Percentiles rank a stretch among this genome's conserved stretches.
Conservation (phyloP, 2,888 invertebrate genomes). For the Hyalella azteca region DNA sequence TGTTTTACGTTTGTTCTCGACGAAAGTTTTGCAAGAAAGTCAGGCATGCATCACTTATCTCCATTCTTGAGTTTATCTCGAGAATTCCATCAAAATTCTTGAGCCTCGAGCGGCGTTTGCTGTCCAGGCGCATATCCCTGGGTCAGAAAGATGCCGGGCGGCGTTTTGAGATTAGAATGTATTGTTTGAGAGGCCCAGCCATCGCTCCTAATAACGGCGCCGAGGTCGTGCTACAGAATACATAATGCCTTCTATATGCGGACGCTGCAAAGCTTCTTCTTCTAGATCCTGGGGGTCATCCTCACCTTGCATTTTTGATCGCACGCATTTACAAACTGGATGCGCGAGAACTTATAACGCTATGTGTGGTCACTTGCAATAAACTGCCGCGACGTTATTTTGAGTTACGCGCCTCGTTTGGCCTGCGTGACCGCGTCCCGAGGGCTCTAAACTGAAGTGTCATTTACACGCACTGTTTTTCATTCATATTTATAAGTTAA, state of each 20-base stretch:
- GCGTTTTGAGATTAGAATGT: conserved; percentile 34
- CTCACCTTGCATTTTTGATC: background rate
- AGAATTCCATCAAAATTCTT: conserved; percentile 32
- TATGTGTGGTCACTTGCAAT: no score
- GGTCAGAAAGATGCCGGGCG: conserved; percentile 30
- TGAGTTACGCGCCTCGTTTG: no score
- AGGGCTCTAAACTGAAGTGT: no score
- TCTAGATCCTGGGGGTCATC: background rate
- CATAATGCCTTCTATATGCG: conserved; percentile 18
- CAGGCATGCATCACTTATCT: background rate
- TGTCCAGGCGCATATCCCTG: conserved; percentile 10
- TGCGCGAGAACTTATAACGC: no score
- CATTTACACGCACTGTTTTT: no score
- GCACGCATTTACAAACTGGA: background rate
- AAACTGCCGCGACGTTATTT: no score
- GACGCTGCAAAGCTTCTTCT: conserved; percentile 7
- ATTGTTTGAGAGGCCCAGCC: conserved; percentile 34
- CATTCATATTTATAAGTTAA: no score
- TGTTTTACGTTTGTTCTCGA: no score
- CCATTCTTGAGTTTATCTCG: background rate
- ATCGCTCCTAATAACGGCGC: conserved; percentile 21
- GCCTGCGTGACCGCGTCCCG: no score
- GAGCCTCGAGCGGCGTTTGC: background rate
- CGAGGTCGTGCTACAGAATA: conserved; percentile 27
- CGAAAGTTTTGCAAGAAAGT: no score